Conservation (phyloP, 2,888 invertebrate genomes). For the Polyommatus icarus region DNA sequence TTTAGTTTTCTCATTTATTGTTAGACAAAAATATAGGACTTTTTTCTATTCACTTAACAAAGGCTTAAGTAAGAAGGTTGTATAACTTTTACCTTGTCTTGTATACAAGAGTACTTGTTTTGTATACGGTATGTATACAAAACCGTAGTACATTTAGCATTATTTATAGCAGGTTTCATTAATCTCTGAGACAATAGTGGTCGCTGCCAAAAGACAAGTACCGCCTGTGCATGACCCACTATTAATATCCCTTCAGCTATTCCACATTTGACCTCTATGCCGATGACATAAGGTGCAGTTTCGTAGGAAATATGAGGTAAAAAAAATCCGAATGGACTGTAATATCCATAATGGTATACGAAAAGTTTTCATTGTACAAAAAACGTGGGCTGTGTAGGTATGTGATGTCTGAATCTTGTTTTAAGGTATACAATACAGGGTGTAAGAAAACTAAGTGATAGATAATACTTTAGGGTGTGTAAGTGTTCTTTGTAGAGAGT, state of each 20-base stretch:
- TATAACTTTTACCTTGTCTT: not conserved
- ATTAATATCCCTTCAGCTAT: conserved; percentile 32
- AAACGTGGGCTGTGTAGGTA: not conserved
- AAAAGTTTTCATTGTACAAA: not conserved
- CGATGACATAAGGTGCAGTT: not conserved
- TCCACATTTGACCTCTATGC: not conserved
- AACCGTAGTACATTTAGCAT: not conserved
- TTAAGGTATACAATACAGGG: too few species aligned
- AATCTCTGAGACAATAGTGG: conserved; percentile 41
- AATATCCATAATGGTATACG: not conserved
- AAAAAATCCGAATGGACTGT: not conserved
- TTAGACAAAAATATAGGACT: too few species aligned
- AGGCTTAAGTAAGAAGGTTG: too few species aligned
- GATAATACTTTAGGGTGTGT: too few species aligned
- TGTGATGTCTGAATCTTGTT: too few species aligned
- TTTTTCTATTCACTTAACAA: too few species aligned
- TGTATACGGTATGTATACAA: not conserved
- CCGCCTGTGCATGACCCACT: conserved; percentile 39
- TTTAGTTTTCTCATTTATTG: too few species aligned
- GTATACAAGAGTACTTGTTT: not conserved
- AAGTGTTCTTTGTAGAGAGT: too few species aligned
- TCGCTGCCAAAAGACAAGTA: conserved; percentile 39
- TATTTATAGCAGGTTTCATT: conserved; percentile 35
- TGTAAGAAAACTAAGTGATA: too few species aligned
- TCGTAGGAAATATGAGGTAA: not conserved